Evolutionary conservation across 1,140 invertebrate species (phyloP).

Genomic region (Metaphire vulgaris): DNA sequence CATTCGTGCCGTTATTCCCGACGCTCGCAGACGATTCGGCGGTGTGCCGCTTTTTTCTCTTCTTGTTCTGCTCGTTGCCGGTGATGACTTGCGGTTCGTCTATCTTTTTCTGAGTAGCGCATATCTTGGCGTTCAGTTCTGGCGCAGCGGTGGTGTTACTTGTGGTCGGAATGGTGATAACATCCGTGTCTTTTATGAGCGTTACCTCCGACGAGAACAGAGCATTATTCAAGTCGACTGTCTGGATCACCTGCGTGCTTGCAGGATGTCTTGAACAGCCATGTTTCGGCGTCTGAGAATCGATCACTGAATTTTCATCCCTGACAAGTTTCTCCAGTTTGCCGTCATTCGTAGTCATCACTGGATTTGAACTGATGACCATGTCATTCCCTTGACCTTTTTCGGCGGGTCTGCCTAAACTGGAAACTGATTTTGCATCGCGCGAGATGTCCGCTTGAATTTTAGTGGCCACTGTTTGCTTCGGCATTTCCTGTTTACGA

Average conservation of each 20-base stretch:
- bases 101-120: not conserved
- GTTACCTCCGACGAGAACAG: not conserved
- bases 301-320: not conserved
- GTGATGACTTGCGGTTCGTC: not conserved
- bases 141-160: not conserved
- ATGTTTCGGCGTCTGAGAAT: not conserved
- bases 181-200: not conserved
- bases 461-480: not conserved
- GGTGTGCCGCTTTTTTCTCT: not conserved
- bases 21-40: not conserved
- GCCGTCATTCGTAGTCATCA: not conserved
- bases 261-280: not conserved
- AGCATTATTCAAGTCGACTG: not conserved
- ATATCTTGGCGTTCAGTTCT: not conserved
- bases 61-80: not conserved
- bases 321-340: too few relatives aligned
- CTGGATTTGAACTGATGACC: not conserved
- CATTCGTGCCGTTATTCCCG: too few relatives aligned
- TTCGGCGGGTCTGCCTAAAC: not conserved
- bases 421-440: not conserved
- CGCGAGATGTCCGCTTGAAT: not conserved
- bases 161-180: not conserved
- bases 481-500: not conserved
- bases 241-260: not conserved
- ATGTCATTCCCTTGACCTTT: not conserved